Conservation (phyloP, 2,113 vertebrate species). For the Chionis minor region DNA sequence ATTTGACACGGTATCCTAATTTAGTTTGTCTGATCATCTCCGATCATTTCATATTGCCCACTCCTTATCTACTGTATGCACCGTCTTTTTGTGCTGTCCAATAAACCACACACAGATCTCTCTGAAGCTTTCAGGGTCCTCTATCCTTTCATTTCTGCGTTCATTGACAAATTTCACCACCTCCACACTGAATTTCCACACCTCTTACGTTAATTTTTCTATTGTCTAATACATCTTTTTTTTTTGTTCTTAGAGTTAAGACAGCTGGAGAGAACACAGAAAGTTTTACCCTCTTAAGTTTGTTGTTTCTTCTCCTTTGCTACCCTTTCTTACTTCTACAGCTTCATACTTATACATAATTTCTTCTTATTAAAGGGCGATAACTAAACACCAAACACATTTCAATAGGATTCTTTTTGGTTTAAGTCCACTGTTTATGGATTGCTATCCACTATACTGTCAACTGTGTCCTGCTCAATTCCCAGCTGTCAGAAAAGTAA, state of each 20-base stretch:
- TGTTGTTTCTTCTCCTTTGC: neutral
- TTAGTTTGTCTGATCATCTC: neutral
- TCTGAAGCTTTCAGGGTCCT: neutral
- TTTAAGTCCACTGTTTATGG: neutral
- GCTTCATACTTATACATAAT: neutral
- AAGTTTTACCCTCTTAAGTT: neutral
- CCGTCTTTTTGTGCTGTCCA: neutral
- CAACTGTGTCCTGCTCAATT: neutral
- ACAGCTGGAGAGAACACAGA: neutral
- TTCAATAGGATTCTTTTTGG: neutral
- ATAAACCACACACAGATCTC: neutral
- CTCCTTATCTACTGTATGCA: neutral
- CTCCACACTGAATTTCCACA: neutral
- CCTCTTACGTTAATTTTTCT: neutral
- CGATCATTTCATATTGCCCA: accelerated
- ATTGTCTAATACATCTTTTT: neutral
- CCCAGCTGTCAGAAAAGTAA: neutral
- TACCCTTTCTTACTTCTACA: neutral
- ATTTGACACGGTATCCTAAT: neutral
- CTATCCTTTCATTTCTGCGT: neutral
- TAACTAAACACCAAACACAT: neutral
- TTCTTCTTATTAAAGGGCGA: neutral
- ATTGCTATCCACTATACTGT: neutral
- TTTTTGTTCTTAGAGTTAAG: neutral
- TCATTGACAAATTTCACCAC: neutral